These are phyloP conservation scores for Ramphastos sulfuratus DNA, from an alignment of 2,113 vertebrate genomes.

Conservation along the genomic window DNA sequence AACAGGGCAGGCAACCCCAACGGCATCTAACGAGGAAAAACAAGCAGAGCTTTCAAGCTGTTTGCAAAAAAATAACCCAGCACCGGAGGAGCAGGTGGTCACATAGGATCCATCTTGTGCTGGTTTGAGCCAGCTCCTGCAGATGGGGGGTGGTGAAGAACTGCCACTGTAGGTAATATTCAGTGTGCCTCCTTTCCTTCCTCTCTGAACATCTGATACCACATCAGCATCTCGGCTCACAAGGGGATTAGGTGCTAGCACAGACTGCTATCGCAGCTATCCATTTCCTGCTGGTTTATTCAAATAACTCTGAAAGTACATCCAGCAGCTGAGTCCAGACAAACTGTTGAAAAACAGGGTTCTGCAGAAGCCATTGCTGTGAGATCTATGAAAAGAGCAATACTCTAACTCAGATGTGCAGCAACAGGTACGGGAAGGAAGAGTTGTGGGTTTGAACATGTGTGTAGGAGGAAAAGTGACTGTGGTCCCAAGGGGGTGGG, in stretches of 20 bases:
- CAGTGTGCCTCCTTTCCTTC: background rate
- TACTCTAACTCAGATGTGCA: accelerated
- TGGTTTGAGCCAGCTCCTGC: background rate
- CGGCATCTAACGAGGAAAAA: background rate
- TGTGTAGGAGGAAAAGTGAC: background rate
- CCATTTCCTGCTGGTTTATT: constrained; percentile 14
- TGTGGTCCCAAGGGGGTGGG: background rate
- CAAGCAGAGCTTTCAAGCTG: background rate
- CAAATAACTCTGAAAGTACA: constrained; percentile 22
- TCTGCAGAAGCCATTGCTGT: background rate
- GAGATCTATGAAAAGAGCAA: background rate
- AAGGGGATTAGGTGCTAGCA: constrained; percentile 51
- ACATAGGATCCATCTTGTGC: background rate
- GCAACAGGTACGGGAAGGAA: background rate
- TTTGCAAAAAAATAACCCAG: background rate
- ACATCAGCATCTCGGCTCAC: accelerated
- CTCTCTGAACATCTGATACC: background rate
- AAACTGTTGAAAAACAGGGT: background rate
- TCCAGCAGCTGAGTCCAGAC: constrained; percentile 32
- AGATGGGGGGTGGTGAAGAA: background rate
- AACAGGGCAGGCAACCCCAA: background rate
- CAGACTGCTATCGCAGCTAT: background rate
- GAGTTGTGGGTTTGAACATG: background rate
- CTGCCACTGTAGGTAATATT: background rate
- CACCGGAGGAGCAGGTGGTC: background rate